Conservation (phyloP, 2,797 vertebrate genomes). For the Taeniopygia guttata region DNA sequence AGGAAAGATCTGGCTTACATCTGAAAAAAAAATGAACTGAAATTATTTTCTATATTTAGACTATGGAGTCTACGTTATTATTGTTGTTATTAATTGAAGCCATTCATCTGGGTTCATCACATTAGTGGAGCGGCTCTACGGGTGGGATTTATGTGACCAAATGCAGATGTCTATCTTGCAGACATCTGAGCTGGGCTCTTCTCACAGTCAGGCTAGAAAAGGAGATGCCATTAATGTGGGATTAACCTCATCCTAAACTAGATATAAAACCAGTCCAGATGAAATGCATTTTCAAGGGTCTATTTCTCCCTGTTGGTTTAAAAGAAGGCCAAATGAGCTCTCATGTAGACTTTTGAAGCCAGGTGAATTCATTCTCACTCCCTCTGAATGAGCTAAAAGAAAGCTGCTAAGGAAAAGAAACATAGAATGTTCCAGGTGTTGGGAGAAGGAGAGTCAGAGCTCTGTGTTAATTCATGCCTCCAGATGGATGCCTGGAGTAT, state of each 20-base stretch:
- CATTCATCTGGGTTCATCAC: conserved; percentile 53
- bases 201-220: conserved; percentile 38
- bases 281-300: conserved; percentile 23
- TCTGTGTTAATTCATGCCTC: neutral
- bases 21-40: neutral
- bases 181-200: conserved; percentile 58
- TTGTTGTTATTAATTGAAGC: conserved; percentile 64
- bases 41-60: conserved; percentile 51
- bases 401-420: neutral
- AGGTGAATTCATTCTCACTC: neutral
- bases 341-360: neutral
- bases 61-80: conserved; percentile 16
- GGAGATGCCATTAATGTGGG: conserved; percentile 57
- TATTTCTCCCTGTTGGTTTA: neutral
- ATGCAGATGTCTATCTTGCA: conserved; percentile 66
- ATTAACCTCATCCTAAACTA: conserved; percentile 56
- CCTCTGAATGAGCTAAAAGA: neutral
- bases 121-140: conserved; percentile 20
- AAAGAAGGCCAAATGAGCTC: neutral
- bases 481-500: neutral
- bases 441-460: neutral
- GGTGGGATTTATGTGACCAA: conserved; percentile 67
- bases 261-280: conserved; percentile 37
- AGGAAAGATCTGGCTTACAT: neutral
- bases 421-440: neutral